Conservation (phyloP, 2,888 invertebrate genomes). For the Lasioglossum oenotherae region DNA sequence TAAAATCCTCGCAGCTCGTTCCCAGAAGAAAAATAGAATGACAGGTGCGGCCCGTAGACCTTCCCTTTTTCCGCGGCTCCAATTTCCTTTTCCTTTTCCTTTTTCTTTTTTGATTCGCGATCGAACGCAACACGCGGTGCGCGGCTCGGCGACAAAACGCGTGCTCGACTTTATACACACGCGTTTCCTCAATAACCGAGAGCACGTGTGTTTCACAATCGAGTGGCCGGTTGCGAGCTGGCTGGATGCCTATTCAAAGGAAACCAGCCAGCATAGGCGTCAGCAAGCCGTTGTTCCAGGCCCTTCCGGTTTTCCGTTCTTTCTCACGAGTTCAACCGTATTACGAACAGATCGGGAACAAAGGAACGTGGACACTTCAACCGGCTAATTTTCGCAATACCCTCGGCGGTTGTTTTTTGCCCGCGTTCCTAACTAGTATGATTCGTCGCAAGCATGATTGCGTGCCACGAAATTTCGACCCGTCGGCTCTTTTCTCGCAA, state of each 20-base stretch:
- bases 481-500: background rate
- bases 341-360: conserved; percentile 20
- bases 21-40: conserved; percentile 51
- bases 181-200: conserved; percentile 50
- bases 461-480: background rate
- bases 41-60: conserved; percentile 58
- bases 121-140: background rate
- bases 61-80: conserved; percentile 14
- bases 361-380: conserved; percentile 1
- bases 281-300: conserved; percentile 18
- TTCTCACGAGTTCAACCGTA: conserved; percentile 45
- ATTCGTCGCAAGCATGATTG: background rate
- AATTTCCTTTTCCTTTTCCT: conserved; percentile 10
- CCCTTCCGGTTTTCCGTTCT: conserved; percentile 23
- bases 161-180: conserved; percentile 14
- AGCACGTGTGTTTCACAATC: conserved; percentile 64
- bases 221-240: conserved; percentile 73
- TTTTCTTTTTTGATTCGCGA: background rate
- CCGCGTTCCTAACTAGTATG: background rate
- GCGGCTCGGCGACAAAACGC: background rate
- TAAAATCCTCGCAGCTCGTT: conserved; percentile 65
- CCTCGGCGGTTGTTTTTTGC: background rate
- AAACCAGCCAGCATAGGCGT: conserved; percentile 22
- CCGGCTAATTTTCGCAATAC: background rate
- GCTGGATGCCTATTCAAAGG: conserved; percentile 73